Conservation (phyloP, 2,797 vertebrate genomes). For the Hoplostethus mediterraneus region DNA sequence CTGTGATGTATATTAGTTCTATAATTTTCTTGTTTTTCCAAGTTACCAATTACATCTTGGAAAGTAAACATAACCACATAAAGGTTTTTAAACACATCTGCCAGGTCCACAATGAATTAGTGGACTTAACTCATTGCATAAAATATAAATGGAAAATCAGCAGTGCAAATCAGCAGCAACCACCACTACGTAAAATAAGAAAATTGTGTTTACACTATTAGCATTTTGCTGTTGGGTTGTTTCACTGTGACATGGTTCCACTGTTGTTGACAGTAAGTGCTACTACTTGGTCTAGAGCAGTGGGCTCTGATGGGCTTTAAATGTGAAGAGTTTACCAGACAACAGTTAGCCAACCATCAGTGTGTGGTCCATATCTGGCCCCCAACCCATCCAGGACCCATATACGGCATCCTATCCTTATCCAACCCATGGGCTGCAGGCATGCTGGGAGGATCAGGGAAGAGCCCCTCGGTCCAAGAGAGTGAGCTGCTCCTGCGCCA, state of each 20-base stretch:
- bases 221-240: not conserved
- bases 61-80: not conserved
- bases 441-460: constrained; percentile 52
- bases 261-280: not conserved
- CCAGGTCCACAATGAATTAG: not conserved
- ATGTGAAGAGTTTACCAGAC: constrained; percentile 25
- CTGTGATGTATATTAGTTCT: not conserved
- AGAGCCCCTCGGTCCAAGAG: constrained; percentile 24
- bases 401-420: constrained; percentile 8
- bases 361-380: not conserved
- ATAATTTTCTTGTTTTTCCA: not conserved
- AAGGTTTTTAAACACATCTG: not conserved
- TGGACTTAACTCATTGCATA: not conserved
- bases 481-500: constrained; percentile 28
- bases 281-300: not conserved
- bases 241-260: not conserved
- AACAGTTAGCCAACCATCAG: constrained; percentile 23
- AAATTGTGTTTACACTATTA: not conserved
- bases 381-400: not conserved
- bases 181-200: not conserved
- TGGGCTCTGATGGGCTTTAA: not conserved
- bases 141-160: not conserved
- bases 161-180: not conserved
- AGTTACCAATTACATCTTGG: not conserved
- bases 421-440: constrained; percentile 29